Evolutionary conservation across 2,888 invertebrate species (phyloP).

Genomic region (Coronaproctus castanopsis): DNA sequence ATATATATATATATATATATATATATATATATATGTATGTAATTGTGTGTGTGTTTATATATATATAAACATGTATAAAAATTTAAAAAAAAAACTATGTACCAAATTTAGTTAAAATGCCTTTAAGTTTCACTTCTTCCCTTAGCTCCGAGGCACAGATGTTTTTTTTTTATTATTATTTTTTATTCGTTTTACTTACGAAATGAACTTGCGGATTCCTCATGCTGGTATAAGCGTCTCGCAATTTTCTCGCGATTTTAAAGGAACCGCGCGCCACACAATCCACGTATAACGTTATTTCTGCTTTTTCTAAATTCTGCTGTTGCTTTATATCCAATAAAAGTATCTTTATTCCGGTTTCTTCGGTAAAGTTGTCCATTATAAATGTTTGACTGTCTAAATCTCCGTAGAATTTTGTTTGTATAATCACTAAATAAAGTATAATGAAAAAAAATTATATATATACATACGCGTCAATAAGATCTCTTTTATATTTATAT

Average conservation of each 20-base stretch:
- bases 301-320: slow-evolving; percentile 30
- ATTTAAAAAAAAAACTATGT: no score
- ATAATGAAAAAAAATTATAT: slow-evolving; percentile 4
- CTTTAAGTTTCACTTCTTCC: no score
- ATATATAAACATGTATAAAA: no score
- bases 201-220: slow-evolving; percentile 33
- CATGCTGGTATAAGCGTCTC: slow-evolving; percentile 36
- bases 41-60: no score
- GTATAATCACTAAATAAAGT: slow-evolving; percentile 20
- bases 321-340: slow-evolving; percentile 34
- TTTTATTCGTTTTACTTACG: no score
- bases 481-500: no score
- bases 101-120: no score
- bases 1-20: no score
- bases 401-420: slow-evolving; percentile 20
- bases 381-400: slow-evolving; percentile 40
- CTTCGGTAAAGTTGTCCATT: slow-evolving; percentile 34
- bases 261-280: slow-evolving; percentile 44
- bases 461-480: neutral
- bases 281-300: slow-evolving; percentile 41
- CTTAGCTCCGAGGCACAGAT: no score
- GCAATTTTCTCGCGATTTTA: slow-evolving; percentile 34
- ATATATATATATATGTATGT: no score
- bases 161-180: no score
- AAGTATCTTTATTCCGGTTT: slow-evolving; percentile 35